These are phyloP conservation scores for Cyclophora punctaria DNA, from an alignment of 2,888 invertebrate species.

Conservation along the genomic window DNA sequence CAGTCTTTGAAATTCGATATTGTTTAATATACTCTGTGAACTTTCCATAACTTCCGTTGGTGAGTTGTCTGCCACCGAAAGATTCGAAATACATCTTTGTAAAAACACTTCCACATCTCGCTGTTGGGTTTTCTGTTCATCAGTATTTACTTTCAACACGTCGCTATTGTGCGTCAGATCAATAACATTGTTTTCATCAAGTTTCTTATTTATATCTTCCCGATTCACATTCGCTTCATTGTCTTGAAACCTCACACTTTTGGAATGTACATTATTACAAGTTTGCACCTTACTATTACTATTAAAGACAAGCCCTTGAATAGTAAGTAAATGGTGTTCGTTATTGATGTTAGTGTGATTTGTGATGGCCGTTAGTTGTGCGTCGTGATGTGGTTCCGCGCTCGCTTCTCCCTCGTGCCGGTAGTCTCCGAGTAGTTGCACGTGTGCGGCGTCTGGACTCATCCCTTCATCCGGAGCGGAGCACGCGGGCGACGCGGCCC, in stretches of 20 bases:
- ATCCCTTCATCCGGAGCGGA: constrained; percentile 33
- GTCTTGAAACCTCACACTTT: no score
- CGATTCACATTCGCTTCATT: no score
- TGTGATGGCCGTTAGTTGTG: no score
- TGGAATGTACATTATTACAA: no score
- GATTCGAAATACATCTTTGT: constrained; percentile 24
- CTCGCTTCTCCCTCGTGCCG: no score
- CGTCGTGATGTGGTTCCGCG: not conserved
- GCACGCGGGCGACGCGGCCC: constrained; percentile 27
- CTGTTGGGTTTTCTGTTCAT: not conserved
- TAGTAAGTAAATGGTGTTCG: no score
- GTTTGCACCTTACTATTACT: no score
- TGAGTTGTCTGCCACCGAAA: constrained; percentile 17
- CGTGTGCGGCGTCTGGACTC: constrained; percentile 1
- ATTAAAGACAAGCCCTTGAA: no score
- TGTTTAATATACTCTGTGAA: constrained; percentile 33
- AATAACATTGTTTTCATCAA: no score
- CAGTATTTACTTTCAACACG: not conserved
- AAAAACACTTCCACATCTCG: constrained; percentile 1
- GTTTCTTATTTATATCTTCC: no score
- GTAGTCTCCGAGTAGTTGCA: not conserved
- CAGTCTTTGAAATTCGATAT: constrained; percentile 1
- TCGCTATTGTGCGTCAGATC: not conserved
- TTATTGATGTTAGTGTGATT: no score
- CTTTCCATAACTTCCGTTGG: constrained; percentile 8